These are phyloP conservation scores for Pseudotriccus pelzelni DNA, from an alignment of 2,797 vertebrate species.

Conservation along the genomic window DNA sequence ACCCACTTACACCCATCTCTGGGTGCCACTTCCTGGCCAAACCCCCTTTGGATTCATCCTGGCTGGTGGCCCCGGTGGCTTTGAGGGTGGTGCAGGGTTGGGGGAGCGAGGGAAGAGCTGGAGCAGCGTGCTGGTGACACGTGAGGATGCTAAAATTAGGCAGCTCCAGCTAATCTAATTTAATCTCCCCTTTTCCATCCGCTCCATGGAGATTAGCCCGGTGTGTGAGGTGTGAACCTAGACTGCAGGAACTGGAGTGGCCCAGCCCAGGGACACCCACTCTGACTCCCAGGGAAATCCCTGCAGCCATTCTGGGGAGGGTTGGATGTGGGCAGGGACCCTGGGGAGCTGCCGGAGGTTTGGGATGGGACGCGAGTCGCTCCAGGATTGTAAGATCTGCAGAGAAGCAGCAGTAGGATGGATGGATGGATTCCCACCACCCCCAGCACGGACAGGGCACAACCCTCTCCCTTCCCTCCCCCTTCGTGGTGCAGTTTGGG, in stretches of 20 bases:
- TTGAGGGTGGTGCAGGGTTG: fast-evolving
- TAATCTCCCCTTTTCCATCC: neutral
- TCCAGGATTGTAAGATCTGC: fast-evolving
- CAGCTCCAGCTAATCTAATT: neutral
- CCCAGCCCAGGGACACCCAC: neutral
- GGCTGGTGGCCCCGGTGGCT: neutral
- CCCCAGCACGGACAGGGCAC: neutral
- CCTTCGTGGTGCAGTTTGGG: neutral
- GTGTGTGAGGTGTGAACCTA: fast-evolving
- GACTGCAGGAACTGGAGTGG: neutral
- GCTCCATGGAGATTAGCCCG: neutral
- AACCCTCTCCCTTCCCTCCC: neutral
- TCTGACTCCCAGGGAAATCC: fast-evolving
- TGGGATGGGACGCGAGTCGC: neutral
- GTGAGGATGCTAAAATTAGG: constrained; percentile 4
- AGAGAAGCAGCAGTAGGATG: fast-evolving
- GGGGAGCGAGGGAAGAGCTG: neutral
- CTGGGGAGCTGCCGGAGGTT: neutral
- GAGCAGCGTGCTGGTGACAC: neutral
- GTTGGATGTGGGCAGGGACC: neutral
- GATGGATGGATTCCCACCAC: neutral
- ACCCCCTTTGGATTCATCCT: neutral
- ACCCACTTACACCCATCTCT: fast-evolving
- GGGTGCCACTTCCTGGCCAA: neutral
- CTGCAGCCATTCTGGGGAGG: fast-evolving